These are phyloP conservation scores for Geotria australis DNA, from an alignment of 2,797 vertebrate genomes.

Conservation along the genomic window DNA sequence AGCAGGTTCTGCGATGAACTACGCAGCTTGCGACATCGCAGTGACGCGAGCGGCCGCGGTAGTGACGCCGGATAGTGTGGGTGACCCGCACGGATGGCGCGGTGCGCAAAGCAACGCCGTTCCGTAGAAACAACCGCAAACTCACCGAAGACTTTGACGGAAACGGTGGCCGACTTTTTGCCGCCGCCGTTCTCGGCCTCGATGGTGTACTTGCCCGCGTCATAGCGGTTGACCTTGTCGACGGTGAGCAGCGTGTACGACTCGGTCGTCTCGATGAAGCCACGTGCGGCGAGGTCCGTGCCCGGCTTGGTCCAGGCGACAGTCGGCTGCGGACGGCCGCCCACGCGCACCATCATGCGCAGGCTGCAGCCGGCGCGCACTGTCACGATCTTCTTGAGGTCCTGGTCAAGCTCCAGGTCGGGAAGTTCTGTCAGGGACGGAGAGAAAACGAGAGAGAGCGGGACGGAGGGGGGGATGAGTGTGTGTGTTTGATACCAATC, in stretches of 20 bases:
- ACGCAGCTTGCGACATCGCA: no score
- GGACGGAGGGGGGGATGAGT: constrained; percentile 3
- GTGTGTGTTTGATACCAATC: background rate
- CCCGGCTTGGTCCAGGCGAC: constrained; percentile 70
- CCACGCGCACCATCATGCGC: constrained; percentile 44
- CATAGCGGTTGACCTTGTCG: constrained; percentile 83
- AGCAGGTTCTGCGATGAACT: no score
- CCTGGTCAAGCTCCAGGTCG: constrained; percentile 76
- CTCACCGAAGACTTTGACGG: constrained; percentile 90
- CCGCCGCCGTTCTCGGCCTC: constrained; percentile 76
- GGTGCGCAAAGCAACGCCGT: no score
- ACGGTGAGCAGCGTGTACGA: constrained; percentile 58
- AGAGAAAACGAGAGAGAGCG: background rate
- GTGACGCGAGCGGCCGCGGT: no score
- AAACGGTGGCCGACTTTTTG: constrained; percentile 60
- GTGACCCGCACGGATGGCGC: no score
- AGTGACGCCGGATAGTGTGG: no score
- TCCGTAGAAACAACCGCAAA: constrained; percentile 1
- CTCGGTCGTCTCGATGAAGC: constrained; percentile 59
- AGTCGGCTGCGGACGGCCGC: constrained; percentile 48
- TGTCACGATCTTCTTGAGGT: constrained; percentile 75
- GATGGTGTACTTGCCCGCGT: constrained; percentile 75
- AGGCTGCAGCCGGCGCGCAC: constrained; percentile 60
- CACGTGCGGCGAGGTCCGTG: constrained; percentile 50
- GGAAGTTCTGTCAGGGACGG: constrained; percentile 36